A percentile compares a stretch with the other conserved stretches of the same genome.
Evolutionary conservation across 2,888 invertebrate species (phyloP).

Genomic region (Eupithecia pulchellata): DNA sequence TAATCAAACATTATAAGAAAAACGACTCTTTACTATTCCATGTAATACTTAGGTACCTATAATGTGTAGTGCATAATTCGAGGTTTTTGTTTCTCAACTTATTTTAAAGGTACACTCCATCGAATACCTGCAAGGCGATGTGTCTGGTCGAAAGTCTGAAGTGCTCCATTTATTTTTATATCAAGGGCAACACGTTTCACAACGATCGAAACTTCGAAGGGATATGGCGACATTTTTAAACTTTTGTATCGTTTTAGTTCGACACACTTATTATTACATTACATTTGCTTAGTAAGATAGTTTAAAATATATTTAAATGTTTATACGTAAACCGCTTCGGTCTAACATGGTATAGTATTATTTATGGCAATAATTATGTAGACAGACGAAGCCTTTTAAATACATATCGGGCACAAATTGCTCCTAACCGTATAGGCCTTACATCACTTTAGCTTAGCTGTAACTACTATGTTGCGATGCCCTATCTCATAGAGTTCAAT

Average conservation of each 20-base stretch:
- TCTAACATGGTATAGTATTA: neutral
- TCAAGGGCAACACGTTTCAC: conserved; percentile 41
- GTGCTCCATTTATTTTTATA: conserved; percentile 39
- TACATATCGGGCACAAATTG: neutral
- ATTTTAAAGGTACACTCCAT: neutral
- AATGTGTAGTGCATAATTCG: neutral
- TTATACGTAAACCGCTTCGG: too few species aligned
- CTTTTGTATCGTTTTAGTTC: conserved; percentile 26
- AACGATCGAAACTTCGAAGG: conserved; percentile 37
- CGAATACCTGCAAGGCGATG: conserved; percentile 9
- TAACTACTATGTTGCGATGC: neutral
- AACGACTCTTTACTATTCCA: neutral
- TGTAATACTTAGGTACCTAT: neutral
- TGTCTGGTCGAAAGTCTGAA: conserved; percentile 34
- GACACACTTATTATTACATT: conserved; percentile 1
- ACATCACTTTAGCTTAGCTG: neutral
- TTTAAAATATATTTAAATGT: too few species aligned
- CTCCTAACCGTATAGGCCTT: neutral
- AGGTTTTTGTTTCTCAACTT: neutral
- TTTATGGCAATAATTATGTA: neutral
- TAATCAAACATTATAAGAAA: too few species aligned
- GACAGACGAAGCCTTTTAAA: neutral
- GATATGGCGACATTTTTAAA: conserved; percentile 33
- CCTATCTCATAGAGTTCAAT: neutral
- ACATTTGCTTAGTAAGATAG: neutral